Conservation (phyloP, 1,140 invertebrate genomes). For the Camponotus floridanus region DNA sequence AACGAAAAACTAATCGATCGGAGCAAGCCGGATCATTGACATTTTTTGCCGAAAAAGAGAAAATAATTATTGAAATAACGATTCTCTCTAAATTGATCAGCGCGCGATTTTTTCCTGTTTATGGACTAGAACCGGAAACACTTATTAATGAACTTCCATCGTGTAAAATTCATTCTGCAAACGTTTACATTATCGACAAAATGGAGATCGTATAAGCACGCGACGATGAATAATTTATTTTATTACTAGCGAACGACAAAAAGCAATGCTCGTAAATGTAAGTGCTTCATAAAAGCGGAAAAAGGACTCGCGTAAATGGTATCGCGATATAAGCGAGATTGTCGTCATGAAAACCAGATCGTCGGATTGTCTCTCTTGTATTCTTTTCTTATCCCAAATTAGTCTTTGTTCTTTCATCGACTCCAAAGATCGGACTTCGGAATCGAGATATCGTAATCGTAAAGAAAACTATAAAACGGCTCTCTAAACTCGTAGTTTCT, state of each 20-base stretch:
- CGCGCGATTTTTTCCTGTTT: conserved; percentile 31
- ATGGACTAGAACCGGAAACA: conserved; percentile 8
- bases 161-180: conserved; percentile 9
- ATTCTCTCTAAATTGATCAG: not conserved
- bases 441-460: not conserved
- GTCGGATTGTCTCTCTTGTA: conserved; percentile 12
- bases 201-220: not conserved
- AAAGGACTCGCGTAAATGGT: not conserved
- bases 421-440: not conserved
- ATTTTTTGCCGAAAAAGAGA: not conserved
- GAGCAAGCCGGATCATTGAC: not conserved
- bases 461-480: not conserved
- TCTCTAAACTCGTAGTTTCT: not conserved
- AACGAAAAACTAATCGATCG: not conserved
- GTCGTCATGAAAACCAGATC: conserved; percentile 25
- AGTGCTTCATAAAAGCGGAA: conserved; percentile 45
- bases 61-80: conserved; percentile 13
- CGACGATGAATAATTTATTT: conserved; percentile 61
- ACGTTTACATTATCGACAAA: conserved; percentile 53
- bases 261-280: conserved; percentile 48
- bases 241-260: conserved; percentile 18
- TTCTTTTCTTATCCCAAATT: not conserved
- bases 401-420: not conserved
- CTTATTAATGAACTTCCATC: not conserved
- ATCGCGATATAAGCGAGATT: conserved; percentile 16